Base-by-base conservation (phyloP, 1,140 invertebrate species). In the Bombus huntii region DNA sequence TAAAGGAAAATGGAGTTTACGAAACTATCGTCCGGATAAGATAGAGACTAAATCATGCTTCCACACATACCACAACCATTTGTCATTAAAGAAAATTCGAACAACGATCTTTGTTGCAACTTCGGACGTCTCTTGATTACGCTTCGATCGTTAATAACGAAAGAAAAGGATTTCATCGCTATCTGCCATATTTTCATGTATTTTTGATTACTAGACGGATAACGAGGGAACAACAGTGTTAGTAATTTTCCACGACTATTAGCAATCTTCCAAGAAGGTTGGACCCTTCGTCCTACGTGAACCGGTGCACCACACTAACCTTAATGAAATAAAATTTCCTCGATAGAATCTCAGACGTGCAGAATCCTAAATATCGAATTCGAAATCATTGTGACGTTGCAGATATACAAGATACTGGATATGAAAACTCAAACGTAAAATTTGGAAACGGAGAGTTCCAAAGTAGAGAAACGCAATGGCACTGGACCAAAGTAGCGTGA, bases 1-100 rank as follows among this genome's bases (percentile, higher is more conserved):
- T 84, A 79, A 66, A 44, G 57, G 76, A 73, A 71, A 85, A 85
- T 85, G 83, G 68, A 80, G 77, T 85, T 85, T 85, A 80, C 68
- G 68, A 85, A 80, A 85, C 83, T 85, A 85, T 80, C 83, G 31
- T 53, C 76, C n/a, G n/a, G 37, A 31, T 42, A 47, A 66, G 75
- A 72, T 79, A 72, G 76, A 72, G 72, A 79, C 83, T 79, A 57
- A 79, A 79, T 84, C 76, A 68, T 71, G 83, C 79, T 84, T 65
- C 39, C 47, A 31, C 68, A 13, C 12, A 4, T n/a, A 57, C 31
- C 34, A 5, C 37, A 5, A n/a, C 42, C 42, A 73, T 85, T 85
- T 85, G 77, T 85, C 68, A 80, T 73, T 66, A 80, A 57, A 80
- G 39, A 13, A n/a, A 71, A 72, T 72, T 70, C 39, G n/a, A 13